Evolutionary conservation across 2,888 invertebrate species (phyloP), one percentile per base, ranked within the genome.

Genomic region (Dendrolimus pini): DNA sequence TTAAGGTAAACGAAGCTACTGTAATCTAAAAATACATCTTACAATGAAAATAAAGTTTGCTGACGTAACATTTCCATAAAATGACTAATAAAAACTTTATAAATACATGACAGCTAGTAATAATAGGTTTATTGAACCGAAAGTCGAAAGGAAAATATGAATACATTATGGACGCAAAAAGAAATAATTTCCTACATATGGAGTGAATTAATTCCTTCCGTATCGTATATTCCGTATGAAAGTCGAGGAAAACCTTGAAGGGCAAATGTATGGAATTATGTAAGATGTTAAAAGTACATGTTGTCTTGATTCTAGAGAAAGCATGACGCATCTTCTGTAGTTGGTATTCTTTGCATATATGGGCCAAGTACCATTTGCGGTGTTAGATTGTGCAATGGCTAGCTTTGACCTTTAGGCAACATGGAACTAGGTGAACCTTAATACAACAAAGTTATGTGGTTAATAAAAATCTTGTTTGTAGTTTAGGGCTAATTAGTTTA

Each of bases 281-380:
- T 56, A 56, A 57, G 30, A 30, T 6, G 30, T 30, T 6, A 30
- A 30, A 30, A 30, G 30, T 30, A 30, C 30, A 30, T 3, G 30
- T 30, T 30, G 30, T 30, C 30, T 30, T 30, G 30, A 30, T 59
- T 61, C 60, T 57, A 58, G 55, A 57, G 60, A 61, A 62, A 59
- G 58, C 52, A 56, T 62, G 58, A 56, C 58, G 53, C 52, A 10
- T 9, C 54, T 54, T 55, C n/a, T 41, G 41, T 41, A 55, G 12
- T 47, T 47, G 12, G 47, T 47, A 47, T 47, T 47, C 47, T 12
- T 47, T 12, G 47, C 12, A 0, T 10, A 12, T 47, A 10, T 9
- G 3, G 47, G 47, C 47, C 47, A 47, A 47, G 47, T 47, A 12
- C 47, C 9, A 7, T 10, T 47, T 47, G 47, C 12, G 47, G 47